Base-by-base conservation (phyloP, 2,113 vertebrate genomes). In the Nycticorax nycticorax region DNA sequence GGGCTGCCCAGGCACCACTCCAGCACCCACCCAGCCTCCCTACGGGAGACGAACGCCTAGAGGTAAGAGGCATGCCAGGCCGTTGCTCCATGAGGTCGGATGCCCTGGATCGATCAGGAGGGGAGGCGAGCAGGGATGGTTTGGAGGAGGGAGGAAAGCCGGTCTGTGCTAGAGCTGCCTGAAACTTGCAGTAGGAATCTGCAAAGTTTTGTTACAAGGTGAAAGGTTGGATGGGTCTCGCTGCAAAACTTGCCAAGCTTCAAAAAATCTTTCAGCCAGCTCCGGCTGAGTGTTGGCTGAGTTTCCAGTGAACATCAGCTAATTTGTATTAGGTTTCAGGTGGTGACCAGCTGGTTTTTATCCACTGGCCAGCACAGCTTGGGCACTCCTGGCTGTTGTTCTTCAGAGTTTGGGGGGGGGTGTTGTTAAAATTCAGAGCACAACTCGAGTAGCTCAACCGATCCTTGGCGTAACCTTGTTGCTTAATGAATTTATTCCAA, bases 1-100 rank as follows among this genome's bases (percentile, higher is more conserved):
- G 74, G 79, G 74, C 81, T 81, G 74, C 74, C 69, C 81, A 45
- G 76, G 92, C 94, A 66, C 47, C 0, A 33, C 80, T 85, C 86
- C 91, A 68, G 86, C 16, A 18, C 62, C 93, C 74, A 73, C 63
- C 71, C 79, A 50, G 79, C 67, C 81, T 89, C 59, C 73, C 72
- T n/a, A 12, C 28, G 4, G 1, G 26, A 64, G 84, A 50, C 71
- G 1, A 62, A 18, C 67, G 8, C 23, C 56, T 59, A 9, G 86
- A 98, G 97, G 97, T 97, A 96, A 98, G 97, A 33, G 88, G 19
- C 14, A 23, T 8, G 3, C 47, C 83, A 95, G 92, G 77, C 88
- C 90, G 15, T 32, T 41, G 83, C 68, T 87, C 59, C 62, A 1
- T 2, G 32, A 68, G 74, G 43, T 52, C 1, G 7, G 75, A 35